phyloP scores from a whole-genome alignment of 2,888 invertebrate genomes.

The Erebia aethiops region DNA sequence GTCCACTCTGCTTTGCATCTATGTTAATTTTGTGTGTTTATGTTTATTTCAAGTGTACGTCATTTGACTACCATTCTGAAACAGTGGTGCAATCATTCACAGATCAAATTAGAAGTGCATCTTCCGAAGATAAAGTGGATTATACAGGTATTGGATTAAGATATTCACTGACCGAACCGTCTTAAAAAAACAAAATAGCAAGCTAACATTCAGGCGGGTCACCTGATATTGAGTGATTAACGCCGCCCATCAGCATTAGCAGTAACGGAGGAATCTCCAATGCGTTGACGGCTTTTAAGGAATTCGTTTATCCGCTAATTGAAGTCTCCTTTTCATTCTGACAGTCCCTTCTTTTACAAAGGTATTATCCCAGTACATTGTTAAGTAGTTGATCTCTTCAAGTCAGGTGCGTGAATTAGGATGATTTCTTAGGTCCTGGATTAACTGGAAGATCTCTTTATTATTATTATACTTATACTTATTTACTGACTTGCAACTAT shows the following conservation, averaged over 20 bases:
- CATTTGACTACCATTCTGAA: not conserved
- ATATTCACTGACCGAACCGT: too few relatives aligned
- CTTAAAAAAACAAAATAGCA: too few relatives aligned
- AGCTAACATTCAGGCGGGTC: too few relatives aligned
- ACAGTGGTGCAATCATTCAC: not conserved
- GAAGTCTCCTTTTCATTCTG: not conserved
- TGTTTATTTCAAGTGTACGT: constrained; percentile 2
- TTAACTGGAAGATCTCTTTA: not conserved
- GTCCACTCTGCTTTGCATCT: constrained; percentile 17
- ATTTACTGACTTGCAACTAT: not conserved
- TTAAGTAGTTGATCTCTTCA: not conserved
- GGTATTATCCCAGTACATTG: not conserved
- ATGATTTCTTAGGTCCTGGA: not conserved
- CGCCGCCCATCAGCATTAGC: too few relatives aligned
- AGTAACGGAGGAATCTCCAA: too few relatives aligned
- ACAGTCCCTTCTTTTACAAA: not conserved
- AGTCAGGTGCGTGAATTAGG: not conserved
- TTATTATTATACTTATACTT: too few relatives aligned
- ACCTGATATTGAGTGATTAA: too few relatives aligned
- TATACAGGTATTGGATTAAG: too few relatives aligned
- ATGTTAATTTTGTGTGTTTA: constrained; percentile 12
- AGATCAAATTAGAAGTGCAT: not conserved
- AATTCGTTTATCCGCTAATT: too few relatives aligned
- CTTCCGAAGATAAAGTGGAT: too few relatives aligned
- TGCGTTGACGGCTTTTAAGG: too few relatives aligned